Conservation (phyloP, 1,140 invertebrate species). For the Dermatophagoides farinae region DNA sequence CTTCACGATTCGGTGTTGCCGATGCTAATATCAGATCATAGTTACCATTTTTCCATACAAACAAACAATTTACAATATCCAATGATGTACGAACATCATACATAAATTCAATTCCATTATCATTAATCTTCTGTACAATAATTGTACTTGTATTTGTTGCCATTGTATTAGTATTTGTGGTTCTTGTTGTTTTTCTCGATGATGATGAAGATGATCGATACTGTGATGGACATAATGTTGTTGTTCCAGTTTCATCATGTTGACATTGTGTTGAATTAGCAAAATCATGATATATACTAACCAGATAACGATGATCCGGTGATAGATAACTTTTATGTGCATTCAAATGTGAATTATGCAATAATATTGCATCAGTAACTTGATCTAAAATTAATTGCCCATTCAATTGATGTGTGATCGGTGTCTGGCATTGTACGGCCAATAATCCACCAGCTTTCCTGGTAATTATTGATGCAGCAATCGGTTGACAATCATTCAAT, state of each 20-base stretch:
- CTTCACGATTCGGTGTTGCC: slow-evolving; percentile 39
- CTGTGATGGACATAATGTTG: neutral
- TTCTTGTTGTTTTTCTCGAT: neutral
- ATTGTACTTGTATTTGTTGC: slow-evolving; percentile 27
- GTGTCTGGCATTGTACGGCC: slow-evolving; percentile 15
- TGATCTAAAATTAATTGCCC: slow-evolving; percentile 48
- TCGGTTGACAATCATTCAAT: slow-evolving; percentile 47
- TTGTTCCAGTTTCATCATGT: too few relatives aligned
- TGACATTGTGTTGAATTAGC: neutral
- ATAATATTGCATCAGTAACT: slow-evolving; percentile 46
- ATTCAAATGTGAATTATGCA: slow-evolving; percentile 13
- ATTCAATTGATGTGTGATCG: slow-evolving; percentile 15
- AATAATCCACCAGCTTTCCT: slow-evolving; percentile 37
- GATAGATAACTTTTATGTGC: slow-evolving; percentile 13
- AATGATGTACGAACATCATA: slow-evolving; percentile 57
- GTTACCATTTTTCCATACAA: slow-evolving; percentile 48
- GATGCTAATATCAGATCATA: slow-evolving; percentile 54
- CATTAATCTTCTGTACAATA: slow-evolving; percentile 46
- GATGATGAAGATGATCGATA: neutral
- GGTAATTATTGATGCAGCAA: slow-evolving; percentile 42
- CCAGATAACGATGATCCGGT: slow-evolving; percentile 16
- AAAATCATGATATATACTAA: slow-evolving; percentile 14
- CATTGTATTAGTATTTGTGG: slow-evolving; percentile 30
- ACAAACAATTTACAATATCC: slow-evolving; percentile 51
- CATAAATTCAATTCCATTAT: slow-evolving; percentile 38